Evolutionary conservation across 2,113 vertebrate genomes (phyloP).

Genomic region (Hirundichthys speculiger): DNA sequence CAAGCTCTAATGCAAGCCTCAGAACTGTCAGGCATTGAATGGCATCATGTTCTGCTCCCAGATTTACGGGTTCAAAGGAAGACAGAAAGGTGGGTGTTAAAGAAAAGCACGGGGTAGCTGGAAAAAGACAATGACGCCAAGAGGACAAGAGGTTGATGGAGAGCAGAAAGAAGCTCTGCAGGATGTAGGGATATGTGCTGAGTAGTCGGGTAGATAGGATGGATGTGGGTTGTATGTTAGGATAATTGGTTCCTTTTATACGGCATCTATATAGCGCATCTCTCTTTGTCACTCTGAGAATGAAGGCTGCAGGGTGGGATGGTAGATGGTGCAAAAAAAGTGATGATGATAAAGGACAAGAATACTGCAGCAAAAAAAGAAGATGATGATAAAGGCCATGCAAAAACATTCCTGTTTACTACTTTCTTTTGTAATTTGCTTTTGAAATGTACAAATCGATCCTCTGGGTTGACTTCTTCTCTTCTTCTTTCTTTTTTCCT

Average conservation of each 20-base stretch:
- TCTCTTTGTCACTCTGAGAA: slow-evolving; percentile 38
- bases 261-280: slow-evolving; percentile 42
- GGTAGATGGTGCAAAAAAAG: slow-evolving; percentile 16
- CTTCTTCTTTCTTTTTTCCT: not conserved
- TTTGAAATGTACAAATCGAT: slow-evolving; percentile 8
- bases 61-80: slow-evolving; percentile 23
- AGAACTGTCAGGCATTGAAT: slow-evolving; percentile 16
- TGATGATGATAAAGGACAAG: slow-evolving; percentile 19
- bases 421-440: not conserved
- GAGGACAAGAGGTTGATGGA: slow-evolving; percentile 52
- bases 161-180: slow-evolving; percentile 36
- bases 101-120: slow-evolving; percentile 18
- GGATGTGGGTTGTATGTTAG: slow-evolving; percentile 42
- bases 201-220: slow-evolving; percentile 19
- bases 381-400: not conserved
- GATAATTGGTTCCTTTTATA: slow-evolving; percentile 58
- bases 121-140: slow-evolving; percentile 37
- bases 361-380: slow-evolving; percentile 11
- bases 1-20: slow-evolving; percentile 30
- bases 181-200: slow-evolving; percentile 37
- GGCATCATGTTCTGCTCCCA: slow-evolving; percentile 14
- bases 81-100: slow-evolving; percentile 21
- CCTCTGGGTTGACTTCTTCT: not conserved
- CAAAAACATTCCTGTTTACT: not conserved
- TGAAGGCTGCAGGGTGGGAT: slow-evolving; percentile 17